Percentiles rank a stretch among this genome's conserved stretches.
These are phyloP conservation scores for Rhingia rostrata DNA, from an alignment of 2,888 invertebrate species.

Conservation along the genomic window DNA sequence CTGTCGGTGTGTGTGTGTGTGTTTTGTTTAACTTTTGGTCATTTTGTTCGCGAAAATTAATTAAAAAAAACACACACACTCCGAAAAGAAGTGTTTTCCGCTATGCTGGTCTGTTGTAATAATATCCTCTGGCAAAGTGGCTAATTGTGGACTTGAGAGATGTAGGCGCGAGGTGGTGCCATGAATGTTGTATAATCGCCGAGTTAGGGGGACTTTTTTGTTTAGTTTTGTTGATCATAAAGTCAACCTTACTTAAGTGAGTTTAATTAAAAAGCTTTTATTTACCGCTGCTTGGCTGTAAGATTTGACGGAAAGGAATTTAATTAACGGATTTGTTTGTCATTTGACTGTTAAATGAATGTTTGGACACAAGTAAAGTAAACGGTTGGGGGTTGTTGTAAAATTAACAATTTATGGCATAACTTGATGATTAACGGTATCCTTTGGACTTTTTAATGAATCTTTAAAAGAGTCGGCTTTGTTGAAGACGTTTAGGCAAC, in stretches of 20 bases:
- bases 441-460: no score
- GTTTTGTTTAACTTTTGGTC: constrained; percentile 53
- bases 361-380: neutral
- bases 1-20: neutral
- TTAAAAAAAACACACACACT: constrained; percentile 38
- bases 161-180: neutral
- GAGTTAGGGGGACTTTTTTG: constrained; percentile 28
- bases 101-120: constrained; percentile 41
- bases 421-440: neutral
- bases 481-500: no score
- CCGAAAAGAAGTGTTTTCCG: constrained; percentile 16
- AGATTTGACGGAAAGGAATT: constrained; percentile 23
- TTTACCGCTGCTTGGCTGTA: neutral
- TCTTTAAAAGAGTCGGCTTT: no score
- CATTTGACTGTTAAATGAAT: constrained; percentile 45
- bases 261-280: constrained; percentile 56
- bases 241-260: constrained; percentile 24
- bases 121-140: constrained; percentile 55
- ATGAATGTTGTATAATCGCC: constrained; percentile 52
- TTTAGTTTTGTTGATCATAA: constrained; percentile 59
- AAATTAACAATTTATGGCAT: constrained; percentile 19
- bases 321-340: constrained; percentile 50
- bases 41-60: constrained; percentile 48
- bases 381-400: neutral
- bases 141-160: constrained; percentile 42